Percentiles rank a stretch among this genome's conserved stretches.
These are phyloP conservation scores for Gymnopithys bicolor DNA, from an alignment of 2,797 vertebrate genomes.

Conservation along the genomic window DNA sequence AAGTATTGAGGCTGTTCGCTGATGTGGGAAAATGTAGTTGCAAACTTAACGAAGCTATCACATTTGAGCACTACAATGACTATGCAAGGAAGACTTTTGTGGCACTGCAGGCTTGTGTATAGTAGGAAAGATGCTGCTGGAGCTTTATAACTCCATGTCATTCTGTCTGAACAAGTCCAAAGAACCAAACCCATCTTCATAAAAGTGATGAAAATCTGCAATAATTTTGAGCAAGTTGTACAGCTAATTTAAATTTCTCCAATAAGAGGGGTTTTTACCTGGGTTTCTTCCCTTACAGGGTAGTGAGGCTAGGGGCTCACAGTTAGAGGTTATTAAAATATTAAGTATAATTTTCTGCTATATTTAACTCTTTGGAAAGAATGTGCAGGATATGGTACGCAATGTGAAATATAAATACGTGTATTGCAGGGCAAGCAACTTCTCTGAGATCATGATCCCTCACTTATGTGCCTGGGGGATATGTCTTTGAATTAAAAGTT, in stretches of 20 bases:
- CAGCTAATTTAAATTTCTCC: not conserved
- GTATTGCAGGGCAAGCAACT: not conserved
- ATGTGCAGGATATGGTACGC: not conserved
- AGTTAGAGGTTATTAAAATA: slow-evolving; percentile 57
- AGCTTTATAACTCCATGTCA: not conserved
- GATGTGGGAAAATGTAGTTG: not conserved
- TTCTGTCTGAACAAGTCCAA: not conserved
- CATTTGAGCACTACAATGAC: not conserved
- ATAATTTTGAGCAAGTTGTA: not conserved
- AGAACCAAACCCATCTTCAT: not conserved
- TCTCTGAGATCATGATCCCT: slow-evolving; percentile 42
- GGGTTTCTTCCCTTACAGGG: not conserved
- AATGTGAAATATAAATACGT: slow-evolving; percentile 1
- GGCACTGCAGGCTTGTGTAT: not conserved
- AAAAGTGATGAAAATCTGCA: not conserved
- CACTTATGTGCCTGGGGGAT: slow-evolving; percentile 9
- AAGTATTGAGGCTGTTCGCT: not conserved
- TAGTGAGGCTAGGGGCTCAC: not conserved
- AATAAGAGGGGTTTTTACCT: not conserved
- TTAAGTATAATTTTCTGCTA: slow-evolving; percentile 46
- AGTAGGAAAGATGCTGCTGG: not conserved
- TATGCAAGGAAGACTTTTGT: not conserved
- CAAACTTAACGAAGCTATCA: not conserved
- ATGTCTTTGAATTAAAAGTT: slow-evolving; percentile 16
- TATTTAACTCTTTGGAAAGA: slow-evolving; percentile 26